Evolutionary conservation across 2,113 vertebrate species (phyloP), one percentile per base, ranked within the genome.

Genomic region (Galbula dea): DNA sequence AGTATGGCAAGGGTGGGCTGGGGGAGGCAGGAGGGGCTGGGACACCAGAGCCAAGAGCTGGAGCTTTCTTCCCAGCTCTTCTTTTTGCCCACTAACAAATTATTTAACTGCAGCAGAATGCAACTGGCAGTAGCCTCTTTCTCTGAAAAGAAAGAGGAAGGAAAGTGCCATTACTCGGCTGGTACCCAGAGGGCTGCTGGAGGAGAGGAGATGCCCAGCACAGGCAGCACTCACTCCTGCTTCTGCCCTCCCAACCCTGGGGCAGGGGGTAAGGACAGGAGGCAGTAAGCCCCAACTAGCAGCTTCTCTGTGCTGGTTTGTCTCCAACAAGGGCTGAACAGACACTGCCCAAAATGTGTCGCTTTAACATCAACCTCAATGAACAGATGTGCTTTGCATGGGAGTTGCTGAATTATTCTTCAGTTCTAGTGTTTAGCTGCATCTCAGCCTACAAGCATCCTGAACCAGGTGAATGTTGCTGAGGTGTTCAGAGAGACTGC

Each of bases 351-450:
- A 3, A 27, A 72, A 66, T 1, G 19, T 10, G 83, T 11, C 39
- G 37, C 37, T 72, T 58, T 12, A 29, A 21, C 30, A 9, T 20
- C 58, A 32, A 1, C 22, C 8, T 1, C 62, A 30, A 16, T 12
- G 27, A 55, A 57, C 17, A 1, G 1, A 5, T 0, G 23, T 36
- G 63, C 52, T 68, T 27, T 5, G 4, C 10, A 8, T 0, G 4
- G 29, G 15, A 12, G 10, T 13, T 59, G 41, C n/a, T 3, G 23
- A 52, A 32, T 36, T 27, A 12, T 17, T 51, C 69, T 37, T n/a
- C 10, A 26, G 54, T 88, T 49, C 9, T 19, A 24, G 5, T 11
- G 27, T 41, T 79, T 15, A 21, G 18, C 49, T 54, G 20, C 48
- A 37, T 9, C 51, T 71, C 57, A 62, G 55, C 34, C 27, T 46